These are phyloP conservation scores for Pyrrhosoma nymphula DNA, from an alignment of 2,888 invertebrate species.

Conservation along the genomic window DNA sequence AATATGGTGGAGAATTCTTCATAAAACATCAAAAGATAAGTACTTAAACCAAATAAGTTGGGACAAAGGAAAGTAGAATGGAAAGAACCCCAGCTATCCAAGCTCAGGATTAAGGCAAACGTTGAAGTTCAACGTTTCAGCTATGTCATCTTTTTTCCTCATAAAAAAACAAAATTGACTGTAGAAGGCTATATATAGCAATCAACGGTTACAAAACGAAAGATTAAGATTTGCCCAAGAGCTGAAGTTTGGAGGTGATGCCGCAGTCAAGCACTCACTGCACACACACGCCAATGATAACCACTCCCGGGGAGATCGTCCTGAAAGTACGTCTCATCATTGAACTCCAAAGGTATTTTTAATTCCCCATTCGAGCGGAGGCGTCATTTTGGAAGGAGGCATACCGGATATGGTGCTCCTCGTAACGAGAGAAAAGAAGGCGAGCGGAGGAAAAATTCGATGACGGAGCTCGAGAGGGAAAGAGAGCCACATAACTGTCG, in stretches of 20 bases:
- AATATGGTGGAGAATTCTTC: too few relatives aligned
- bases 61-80: too few relatives aligned
- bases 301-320: neutral
- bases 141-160: too few relatives aligned
- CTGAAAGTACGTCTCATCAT: neutral
- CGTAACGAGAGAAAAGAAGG: neutral
- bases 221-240: neutral
- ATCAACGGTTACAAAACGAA: neutral
- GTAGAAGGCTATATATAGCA: too few relatives aligned
- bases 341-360: neutral
- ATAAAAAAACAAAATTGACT: too few relatives aligned
- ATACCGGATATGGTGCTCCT: neutral
- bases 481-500: neutral
- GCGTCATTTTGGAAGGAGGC: neutral
- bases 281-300: neutral
- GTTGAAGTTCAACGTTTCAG: too few relatives aligned
- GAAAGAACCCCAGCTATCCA: too few relatives aligned
- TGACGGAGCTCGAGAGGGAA: neutral
- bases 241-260: neutral
- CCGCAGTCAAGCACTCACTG: neutral
- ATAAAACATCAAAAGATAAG: too few relatives aligned
- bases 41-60: too few relatives aligned
- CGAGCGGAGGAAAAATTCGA: neutral
- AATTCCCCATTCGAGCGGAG: neutral
- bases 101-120: too few relatives aligned